These are phyloP conservation scores for Passer domesticus DNA, from an alignment of 2,113 vertebrate species.

Conservation along the genomic window DNA sequence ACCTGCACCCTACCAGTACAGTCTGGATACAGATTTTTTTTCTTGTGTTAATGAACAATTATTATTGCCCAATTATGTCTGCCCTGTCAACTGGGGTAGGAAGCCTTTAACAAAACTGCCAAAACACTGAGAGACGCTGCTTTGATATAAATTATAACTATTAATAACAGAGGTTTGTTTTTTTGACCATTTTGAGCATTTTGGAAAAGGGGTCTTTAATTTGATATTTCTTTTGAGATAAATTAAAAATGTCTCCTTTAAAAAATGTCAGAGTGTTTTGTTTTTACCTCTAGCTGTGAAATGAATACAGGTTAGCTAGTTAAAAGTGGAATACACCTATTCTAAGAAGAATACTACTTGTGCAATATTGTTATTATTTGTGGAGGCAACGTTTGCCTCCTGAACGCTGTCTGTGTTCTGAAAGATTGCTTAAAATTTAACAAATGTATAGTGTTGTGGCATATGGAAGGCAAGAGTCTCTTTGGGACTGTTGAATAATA, in stretches of 20 bases:
- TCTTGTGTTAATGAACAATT: neutral
- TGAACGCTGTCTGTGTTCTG: neutral
- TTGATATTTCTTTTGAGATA: neutral
- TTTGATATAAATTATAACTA: neutral
- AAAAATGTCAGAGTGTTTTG: neutral
- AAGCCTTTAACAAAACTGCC: neutral
- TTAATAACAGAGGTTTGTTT: rapidly evolving
- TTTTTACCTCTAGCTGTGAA: neutral
- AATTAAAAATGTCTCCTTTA: neutral
- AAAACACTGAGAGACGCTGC: neutral
- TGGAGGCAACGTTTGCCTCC: neutral
- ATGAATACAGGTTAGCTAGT: neutral
- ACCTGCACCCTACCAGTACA: rapidly evolving
- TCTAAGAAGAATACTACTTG: neutral
- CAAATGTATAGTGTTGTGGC: neutral
- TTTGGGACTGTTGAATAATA: neutral
- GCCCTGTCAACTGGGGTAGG: neutral
- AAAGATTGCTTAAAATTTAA: neutral
- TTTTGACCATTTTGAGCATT: neutral
- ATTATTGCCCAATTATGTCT: neutral
- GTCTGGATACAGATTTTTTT: neutral
- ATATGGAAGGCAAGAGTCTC: neutral
- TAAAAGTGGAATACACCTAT: neutral
- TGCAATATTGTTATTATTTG: neutral
- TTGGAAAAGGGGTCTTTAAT: neutral